These are phyloP conservation scores for Loxodonta africana DNA, from an alignment of 2,113 vertebrate genomes.

Conservation along the genomic window DNA sequence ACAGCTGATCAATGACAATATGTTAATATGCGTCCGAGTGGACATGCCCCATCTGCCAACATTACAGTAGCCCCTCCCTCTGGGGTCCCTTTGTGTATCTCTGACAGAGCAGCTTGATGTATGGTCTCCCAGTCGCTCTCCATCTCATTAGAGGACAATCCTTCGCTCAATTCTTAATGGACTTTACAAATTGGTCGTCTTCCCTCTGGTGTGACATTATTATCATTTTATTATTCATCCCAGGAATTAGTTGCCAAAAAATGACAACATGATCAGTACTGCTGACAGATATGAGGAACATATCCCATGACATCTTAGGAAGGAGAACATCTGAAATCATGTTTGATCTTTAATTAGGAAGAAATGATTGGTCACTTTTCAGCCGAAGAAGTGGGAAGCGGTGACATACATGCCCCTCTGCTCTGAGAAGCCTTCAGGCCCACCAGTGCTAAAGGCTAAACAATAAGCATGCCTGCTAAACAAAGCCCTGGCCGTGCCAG, in stretches of 20 bases:
- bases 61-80: constrained; percentile 14
- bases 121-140: constrained; percentile 47
- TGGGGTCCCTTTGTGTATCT: constrained; percentile 49
- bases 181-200: constrained; percentile 71
- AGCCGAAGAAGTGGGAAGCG: neutral
- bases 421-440: constrained; percentile 2
- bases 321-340: constrained; percentile 60
- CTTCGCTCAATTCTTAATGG: constrained; percentile 71
- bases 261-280: constrained; percentile 62
- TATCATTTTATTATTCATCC: constrained; percentile 74
- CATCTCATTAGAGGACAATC: constrained; percentile 76
- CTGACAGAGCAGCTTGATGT: constrained; percentile 63
- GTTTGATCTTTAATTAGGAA: constrained; percentile 74
- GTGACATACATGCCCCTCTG: neutral
- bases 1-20: constrained; percentile 70
- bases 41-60: neutral
- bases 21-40: constrained; percentile 60
- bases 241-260: constrained; percentile 66
- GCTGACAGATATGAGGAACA: constrained; percentile 40
- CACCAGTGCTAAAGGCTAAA: neutral
- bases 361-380: constrained; percentile 55
- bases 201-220: constrained; percentile 65
- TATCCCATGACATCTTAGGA: constrained; percentile 57
- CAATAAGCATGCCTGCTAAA: neutral
- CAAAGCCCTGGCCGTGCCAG: neutral